A percentile compares a stretch with the other conserved stretches of the same genome.
These are phyloP conservation scores for Oryzaephilus surinamensis DNA, from an alignment of 1,140 invertebrate species.

Conservation along the genomic window DNA sequence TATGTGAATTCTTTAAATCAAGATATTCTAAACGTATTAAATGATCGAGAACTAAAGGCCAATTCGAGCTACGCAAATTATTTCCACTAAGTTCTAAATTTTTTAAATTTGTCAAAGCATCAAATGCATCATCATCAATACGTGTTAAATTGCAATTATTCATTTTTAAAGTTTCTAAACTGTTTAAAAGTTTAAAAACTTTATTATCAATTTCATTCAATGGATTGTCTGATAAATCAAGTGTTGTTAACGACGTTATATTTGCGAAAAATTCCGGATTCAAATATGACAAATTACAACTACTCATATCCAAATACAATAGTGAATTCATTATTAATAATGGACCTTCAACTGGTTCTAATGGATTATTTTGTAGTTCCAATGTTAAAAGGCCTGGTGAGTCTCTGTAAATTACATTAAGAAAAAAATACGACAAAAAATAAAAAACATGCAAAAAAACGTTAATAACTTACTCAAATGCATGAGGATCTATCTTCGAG, in stretches of 20 bases:
- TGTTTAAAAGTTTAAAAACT: slow-evolving; percentile 51
- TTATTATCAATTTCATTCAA: slow-evolving; percentile 44
- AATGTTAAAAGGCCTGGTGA: slow-evolving; percentile 55
- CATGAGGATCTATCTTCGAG: slow-evolving; percentile 49
- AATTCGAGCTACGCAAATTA: slow-evolving; percentile 43
- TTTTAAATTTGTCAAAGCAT: slow-evolving; percentile 47
- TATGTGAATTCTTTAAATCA: slow-evolving; percentile 48
- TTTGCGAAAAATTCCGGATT: slow-evolving; percentile 56
- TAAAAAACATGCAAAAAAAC: not conserved
- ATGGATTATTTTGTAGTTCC: slow-evolving; percentile 57
- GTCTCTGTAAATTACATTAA: slow-evolving; percentile 41
- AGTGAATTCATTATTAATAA: slow-evolving; percentile 54
- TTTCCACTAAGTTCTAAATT: slow-evolving; percentile 54
- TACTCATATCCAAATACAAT: slow-evolving; percentile 55
- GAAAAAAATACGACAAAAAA: not conserved
- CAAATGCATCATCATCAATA: slow-evolving; percentile 46
- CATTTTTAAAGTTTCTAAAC: slow-evolving; percentile 52
- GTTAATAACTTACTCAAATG: slow-evolving; percentile 54
- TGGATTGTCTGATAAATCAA: slow-evolving; percentile 61
- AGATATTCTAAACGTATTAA: slow-evolving; percentile 51
- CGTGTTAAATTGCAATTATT: slow-evolving; percentile 52
- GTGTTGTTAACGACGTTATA: slow-evolving; percentile 49
- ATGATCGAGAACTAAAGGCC: slow-evolving; percentile 47
- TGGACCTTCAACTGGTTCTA: slow-evolving; percentile 48
- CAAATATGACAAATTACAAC: slow-evolving; percentile 47